Evolutionary conservation across 92 coral and sea anemone genomes (phyloP).

Genomic region (Phenganax subtilis): DNA sequence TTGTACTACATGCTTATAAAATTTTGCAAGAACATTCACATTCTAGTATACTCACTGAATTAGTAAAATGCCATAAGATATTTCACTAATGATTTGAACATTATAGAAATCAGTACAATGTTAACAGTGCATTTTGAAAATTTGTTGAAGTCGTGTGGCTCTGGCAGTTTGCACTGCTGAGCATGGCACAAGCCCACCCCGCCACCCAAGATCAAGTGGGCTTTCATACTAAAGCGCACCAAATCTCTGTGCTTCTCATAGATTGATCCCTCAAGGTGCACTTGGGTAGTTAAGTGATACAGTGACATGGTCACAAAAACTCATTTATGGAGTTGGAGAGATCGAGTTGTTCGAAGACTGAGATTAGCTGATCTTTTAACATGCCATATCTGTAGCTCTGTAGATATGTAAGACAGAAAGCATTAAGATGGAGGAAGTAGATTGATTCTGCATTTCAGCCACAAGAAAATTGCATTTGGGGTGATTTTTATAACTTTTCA

Average conservation of each 20-base stretch:
- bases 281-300: background rate
- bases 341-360: background rate
- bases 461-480: background rate
- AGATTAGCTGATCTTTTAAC: background rate
- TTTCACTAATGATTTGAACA: no score
- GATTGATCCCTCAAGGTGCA: background rate
- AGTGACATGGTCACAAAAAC: background rate
- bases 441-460: background rate
- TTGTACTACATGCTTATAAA: background rate
- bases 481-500: background rate
- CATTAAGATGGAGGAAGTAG: background rate
- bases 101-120: no score
- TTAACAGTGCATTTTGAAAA: no score
- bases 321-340: background rate
- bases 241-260: no score
- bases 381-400: background rate
- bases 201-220: background rate
- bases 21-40: no score
- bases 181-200: background rate
- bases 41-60: no score
- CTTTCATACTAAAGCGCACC: background rate
- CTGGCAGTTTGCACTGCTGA: background rate
- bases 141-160: no score
- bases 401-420: background rate
- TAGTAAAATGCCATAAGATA: no score